phyloP scores from a whole-genome alignment of 92 coral and sea anemone genomes.

The Galaxea fascicularis region DNA sequence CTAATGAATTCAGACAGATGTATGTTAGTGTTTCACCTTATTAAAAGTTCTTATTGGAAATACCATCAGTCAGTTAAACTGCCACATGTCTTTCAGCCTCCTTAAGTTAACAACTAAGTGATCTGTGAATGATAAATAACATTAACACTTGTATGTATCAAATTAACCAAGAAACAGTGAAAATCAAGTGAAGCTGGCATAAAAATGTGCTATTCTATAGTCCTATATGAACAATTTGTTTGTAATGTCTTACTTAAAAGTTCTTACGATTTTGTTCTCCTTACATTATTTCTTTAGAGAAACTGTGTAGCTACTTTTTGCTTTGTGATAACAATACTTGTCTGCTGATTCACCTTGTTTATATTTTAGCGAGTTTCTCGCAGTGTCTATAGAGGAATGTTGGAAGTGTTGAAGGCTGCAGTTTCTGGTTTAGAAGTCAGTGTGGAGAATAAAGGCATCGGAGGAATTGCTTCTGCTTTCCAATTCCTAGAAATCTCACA shows the following conservation, averaged over 20 bases:
- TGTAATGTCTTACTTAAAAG: neutral
- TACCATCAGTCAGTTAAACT: neutral
- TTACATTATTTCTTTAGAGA: neutral
- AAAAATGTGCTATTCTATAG: too few species aligned
- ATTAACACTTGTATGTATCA: too few species aligned
- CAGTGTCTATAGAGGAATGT: slow-evolving; percentile 86
- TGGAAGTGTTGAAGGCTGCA: slow-evolving; percentile 82
- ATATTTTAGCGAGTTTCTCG: slow-evolving; percentile 79
- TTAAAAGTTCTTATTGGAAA: neutral
- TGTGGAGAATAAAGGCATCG: slow-evolving; percentile 84
- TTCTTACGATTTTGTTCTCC: neutral
- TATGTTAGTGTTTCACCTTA: neutral
- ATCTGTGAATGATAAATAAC: neutral
- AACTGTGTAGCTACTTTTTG: too few species aligned
- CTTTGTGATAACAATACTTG: neutral
- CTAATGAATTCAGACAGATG: neutral
- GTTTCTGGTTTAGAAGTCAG: slow-evolving; percentile 85
- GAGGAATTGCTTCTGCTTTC: slow-evolving; percentile 95
- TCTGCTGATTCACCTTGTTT: neutral
- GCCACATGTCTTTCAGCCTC: neutral
- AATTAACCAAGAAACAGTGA: neutral
- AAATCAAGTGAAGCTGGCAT: neutral
- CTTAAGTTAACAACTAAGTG: too few species aligned
- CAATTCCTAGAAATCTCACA: slow-evolving; percentile 95
- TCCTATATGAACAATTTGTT: too few species aligned